phyloP scores from a whole-genome alignment of 2,888 invertebrate genomes.

The Anoplius nigerrimus region DNA sequence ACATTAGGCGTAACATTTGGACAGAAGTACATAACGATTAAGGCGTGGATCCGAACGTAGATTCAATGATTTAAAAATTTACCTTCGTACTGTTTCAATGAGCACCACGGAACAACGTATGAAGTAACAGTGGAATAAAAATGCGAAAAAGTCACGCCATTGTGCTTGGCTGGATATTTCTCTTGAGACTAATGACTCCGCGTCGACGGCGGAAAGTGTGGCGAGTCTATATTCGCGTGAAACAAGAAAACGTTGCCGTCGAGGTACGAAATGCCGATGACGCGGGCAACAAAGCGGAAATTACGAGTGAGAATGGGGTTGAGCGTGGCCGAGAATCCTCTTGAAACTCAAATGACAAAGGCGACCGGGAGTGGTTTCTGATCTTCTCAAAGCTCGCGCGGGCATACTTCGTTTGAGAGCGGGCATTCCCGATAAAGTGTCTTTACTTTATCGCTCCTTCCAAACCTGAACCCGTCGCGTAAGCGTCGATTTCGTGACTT shows the following conservation, averaged over 20 bases:
- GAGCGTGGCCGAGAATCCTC: conserved; percentile 11
- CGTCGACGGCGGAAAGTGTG: too few species aligned
- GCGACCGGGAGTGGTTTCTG: background rate
- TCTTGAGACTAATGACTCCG: too few species aligned
- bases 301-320: conserved; percentile 23
- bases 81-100: too few species aligned
- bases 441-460: background rate
- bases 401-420: conserved; percentile 1
- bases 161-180: too few species aligned
- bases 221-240: background rate
- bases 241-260: conserved; percentile 5
- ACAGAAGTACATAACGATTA: too few species aligned
- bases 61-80: too few species aligned
- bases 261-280: conserved; percentile 24
- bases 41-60: too few species aligned
- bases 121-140: too few species aligned
- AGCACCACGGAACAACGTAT: too few species aligned
- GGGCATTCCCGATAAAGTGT: conserved; percentile 5
- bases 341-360: conserved; percentile 7
- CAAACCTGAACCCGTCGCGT: background rate
- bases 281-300: conserved; percentile 23
- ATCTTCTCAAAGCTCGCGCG: background rate
- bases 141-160: too few species aligned
- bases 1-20: too few species aligned
- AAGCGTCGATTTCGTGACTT: background rate